Conservation (phyloP, 2,797 vertebrate genomes). For the Scolopax bukidnonensis region DNA sequence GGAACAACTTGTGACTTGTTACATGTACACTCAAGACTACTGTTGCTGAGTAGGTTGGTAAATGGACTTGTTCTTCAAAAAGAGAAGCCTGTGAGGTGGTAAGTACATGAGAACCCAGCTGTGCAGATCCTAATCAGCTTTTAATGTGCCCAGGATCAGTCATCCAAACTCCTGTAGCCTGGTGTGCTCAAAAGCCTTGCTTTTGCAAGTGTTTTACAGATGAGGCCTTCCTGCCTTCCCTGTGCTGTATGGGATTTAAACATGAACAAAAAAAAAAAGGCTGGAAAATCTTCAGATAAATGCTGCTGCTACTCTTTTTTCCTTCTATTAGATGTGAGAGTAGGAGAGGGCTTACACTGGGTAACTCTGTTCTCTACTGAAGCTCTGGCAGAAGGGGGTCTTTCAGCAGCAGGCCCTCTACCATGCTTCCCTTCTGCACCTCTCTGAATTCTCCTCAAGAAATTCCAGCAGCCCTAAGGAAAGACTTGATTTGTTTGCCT, state of each 20-base stretch:
- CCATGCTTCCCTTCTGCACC: neutral
- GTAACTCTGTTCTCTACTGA: neutral
- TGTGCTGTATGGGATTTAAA: neutral
- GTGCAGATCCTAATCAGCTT: neutral
- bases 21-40: constrained; percentile 10
- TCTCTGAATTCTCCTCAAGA: neutral
- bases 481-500: neutral
- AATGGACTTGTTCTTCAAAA: neutral
- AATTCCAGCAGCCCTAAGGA: neutral
- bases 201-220: neutral
- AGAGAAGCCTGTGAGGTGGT: neutral
- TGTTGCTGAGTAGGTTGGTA: constrained; percentile 6
- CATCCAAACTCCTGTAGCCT: neutral
- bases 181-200: neutral
- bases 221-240: neutral
- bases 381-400: neutral
- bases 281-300: neutral
- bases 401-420: neutral
- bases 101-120: neutral
- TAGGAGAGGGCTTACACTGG: neutral
- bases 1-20: constrained; percentile 78
- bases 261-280: neutral
- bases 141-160: neutral
- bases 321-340: neutral
- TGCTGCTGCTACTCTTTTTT: neutral